Conservation (phyloP, 2,888 invertebrate species). For the Trichacis sp. region DNA sequence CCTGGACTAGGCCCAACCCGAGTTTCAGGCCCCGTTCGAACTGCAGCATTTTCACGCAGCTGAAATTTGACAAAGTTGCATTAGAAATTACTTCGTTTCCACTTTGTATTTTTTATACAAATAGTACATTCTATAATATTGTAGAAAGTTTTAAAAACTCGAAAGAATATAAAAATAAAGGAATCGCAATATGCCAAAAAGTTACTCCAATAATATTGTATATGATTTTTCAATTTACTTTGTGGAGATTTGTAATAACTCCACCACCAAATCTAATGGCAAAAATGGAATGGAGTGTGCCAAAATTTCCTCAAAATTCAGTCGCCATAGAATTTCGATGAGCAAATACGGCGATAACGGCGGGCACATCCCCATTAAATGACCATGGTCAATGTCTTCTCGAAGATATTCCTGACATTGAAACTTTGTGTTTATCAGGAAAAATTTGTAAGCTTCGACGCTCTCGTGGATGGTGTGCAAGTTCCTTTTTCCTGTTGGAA, state of each 20-base stretch:
- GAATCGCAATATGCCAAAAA: no score
- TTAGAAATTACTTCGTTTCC: no score
- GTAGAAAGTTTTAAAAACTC: no score
- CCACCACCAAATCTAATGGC: slow-evolving; percentile 58
- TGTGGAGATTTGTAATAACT: slow-evolving; percentile 51
- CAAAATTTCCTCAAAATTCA: slow-evolving; percentile 57
- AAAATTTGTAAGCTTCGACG: slow-evolving; percentile 51
- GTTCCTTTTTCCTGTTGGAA: slow-evolving; percentile 21
- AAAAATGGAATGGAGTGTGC: slow-evolving; percentile 53
- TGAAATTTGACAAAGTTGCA: no score
- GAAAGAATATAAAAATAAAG: no score
- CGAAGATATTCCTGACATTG: slow-evolving; percentile 51
- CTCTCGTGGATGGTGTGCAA: slow-evolving; percentile 18
- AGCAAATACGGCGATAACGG: slow-evolving; percentile 59
- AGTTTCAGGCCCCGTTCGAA: slow-evolving; percentile 47
- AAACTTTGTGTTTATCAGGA: slow-evolving; percentile 60
- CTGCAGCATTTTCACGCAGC: slow-evolving; percentile 50
- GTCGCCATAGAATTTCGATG: slow-evolving; percentile 54
- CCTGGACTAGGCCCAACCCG: slow-evolving; percentile 37
- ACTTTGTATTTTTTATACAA: no score
- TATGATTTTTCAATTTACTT: slow-evolving; percentile 27
- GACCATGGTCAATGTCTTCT: slow-evolving; percentile 55
- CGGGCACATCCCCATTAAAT: slow-evolving; percentile 59
- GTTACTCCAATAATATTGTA: no score
- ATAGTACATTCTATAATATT: no score